phyloP scores from a whole-genome alignment of 2,797 vertebrate genomes.

The Hydrocynus forskahlii region DNA sequence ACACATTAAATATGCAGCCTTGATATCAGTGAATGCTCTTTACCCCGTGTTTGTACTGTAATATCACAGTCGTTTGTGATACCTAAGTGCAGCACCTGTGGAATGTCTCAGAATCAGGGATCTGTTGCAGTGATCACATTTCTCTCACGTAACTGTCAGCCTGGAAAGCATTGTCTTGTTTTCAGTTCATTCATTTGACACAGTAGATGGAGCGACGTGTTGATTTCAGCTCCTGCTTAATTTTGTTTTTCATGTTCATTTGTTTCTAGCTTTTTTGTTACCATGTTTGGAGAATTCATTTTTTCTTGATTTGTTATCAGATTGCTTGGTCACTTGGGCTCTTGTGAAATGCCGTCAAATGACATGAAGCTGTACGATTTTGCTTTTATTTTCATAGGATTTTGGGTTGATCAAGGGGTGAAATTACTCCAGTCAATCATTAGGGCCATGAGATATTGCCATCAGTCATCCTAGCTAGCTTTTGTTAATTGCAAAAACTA shows the following conservation, averaged over 20 bases:
- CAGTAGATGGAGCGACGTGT: not conserved
- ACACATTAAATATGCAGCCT: slow-evolving; percentile 52
- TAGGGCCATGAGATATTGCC: not conserved
- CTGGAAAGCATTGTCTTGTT: not conserved
- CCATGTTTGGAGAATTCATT: slow-evolving; percentile 3
- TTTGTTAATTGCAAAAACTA: slow-evolving; percentile 5
- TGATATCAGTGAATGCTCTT: slow-evolving; percentile 4
- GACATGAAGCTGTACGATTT: not conserved
- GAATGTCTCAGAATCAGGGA: slow-evolving; percentile 20
- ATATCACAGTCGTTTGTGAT: not conserved
- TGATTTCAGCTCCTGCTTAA: not conserved
- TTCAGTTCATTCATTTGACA: not conserved
- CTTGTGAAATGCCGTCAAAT: slow-evolving; percentile 2
- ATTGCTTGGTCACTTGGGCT: slow-evolving; percentile 14
- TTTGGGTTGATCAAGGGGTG: not conserved
- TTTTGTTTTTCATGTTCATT: not conserved
- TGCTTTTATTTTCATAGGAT: not conserved
- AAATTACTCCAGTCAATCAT: not conserved
- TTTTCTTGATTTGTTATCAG: not conserved
- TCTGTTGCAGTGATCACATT: slow-evolving; percentile 1
- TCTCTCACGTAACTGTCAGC: not conserved
- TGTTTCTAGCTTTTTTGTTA: not conserved
- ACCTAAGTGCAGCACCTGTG: not conserved
- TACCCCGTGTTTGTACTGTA: slow-evolving; percentile 28
- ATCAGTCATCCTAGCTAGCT: slow-evolving; percentile 4